Evolutionary conservation across 2,797 vertebrate species (phyloP), one percentile per base, ranked within the genome.

Genomic region (Macropus fuliginosus): DNA sequence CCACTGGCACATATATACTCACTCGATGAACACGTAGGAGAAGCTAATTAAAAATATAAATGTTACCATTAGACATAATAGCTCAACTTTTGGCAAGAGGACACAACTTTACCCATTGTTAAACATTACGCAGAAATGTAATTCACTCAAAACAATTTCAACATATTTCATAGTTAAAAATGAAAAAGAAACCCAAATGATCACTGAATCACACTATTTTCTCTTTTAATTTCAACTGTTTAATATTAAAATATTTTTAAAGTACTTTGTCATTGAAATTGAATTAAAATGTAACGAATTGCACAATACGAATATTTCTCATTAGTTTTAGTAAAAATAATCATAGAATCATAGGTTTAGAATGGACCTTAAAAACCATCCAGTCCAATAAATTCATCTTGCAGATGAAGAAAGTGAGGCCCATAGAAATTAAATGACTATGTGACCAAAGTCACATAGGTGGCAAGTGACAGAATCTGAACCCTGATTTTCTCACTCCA

Each of bases 1-100:
- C 99, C 99, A 9, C 98, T 99, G 95, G 99, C 98, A 97, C 99
- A 99, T 95, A 99, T 99, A 9, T 99, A 99, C 98, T 99, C 99
- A 93, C 99, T 99, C 97, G 99, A 98, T 18, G 99, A 99, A 98
- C 99, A 99, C 28, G 99, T 99, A 90, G 99, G 99, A 97, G 99
- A 99, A 87, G 98, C 99, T 99, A 96, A 93, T 98, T 93, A 95
- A n/a, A 98, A 97, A 98, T 87, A 98, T 56, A 98, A 91, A 98
- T 94, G 98, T 96, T 34, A 95, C 87, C 92, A 97, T 97, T 93
- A 95, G 96, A 46, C 21, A 81, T 10, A 81, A 81, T 46, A 46
- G 46, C n/a, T 81, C n/a, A 46, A 81, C 21, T 81, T 81, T 46
- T 40, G 21, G 40, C 27, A 46, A 81, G 8, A 46, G 40, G 21